Conservation (phyloP, 2,113 vertebrate species). For the Aldabrachelys gigantea region DNA sequence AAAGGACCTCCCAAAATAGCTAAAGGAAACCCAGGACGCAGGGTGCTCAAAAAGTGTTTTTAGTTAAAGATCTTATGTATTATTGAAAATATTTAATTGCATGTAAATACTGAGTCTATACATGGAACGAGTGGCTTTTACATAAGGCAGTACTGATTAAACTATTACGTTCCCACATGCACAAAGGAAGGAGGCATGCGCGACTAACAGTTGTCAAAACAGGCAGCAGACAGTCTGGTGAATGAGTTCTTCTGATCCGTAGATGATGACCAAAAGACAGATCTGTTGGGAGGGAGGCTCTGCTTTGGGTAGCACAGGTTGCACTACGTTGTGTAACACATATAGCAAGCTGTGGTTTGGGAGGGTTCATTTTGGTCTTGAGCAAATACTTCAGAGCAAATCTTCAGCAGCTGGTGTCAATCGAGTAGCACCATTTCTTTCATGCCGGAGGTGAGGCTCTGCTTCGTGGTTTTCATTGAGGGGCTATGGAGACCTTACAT, state of each 20-base stretch:
- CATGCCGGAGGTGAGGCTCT: rapidly evolving
- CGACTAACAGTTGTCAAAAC: rapidly evolving
- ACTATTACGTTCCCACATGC: not conserved
- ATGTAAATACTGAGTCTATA: rapidly evolving
- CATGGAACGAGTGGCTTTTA: not conserved
- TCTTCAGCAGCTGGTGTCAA: not conserved
- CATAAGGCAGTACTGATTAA: rapidly evolving
- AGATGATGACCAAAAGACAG: not conserved
- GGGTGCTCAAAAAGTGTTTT: not conserved
- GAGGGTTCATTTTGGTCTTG: not conserved
- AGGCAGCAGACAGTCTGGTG: not conserved
- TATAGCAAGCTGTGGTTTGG: rapidly evolving
- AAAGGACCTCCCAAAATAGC: not conserved
- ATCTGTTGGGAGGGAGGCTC: not conserved
- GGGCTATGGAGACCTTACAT: not conserved
- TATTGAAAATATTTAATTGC: not conserved
- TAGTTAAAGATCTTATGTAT: not conserved
- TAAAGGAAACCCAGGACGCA: not conserved
- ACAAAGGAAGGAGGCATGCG: rapidly evolving
- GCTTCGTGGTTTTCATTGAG: not conserved
- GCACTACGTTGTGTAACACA: not conserved
- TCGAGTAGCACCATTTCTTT: not conserved
- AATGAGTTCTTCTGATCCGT: not conserved
- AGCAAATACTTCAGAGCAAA: not conserved
- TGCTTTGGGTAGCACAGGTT: not conserved